Conservation (phyloP, 2,797 vertebrate species). For the Psittacula derbiana region DNA sequence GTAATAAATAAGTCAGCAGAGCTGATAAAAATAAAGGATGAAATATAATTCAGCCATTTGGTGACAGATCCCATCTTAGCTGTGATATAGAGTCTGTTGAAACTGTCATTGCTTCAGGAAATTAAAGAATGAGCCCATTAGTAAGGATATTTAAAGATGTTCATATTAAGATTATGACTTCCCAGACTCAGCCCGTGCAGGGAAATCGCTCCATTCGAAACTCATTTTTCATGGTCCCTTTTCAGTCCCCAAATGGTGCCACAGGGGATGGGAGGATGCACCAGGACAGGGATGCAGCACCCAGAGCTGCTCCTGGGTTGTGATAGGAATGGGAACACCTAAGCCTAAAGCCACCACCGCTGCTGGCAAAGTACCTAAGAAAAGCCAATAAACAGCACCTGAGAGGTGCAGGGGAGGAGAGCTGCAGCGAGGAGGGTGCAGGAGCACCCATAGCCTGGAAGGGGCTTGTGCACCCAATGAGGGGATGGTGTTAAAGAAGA, state of each 20-base stretch:
- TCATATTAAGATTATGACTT: slow-evolving; percentile 62
- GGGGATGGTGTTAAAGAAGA: neutral
- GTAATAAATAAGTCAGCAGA: slow-evolving; percentile 61
- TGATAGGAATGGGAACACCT: neutral
- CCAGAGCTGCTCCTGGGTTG: neutral
- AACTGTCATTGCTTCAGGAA: slow-evolving; percentile 66
- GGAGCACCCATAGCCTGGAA: neutral
- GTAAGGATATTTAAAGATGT: slow-evolving; percentile 45
- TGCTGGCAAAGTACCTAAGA: neutral
- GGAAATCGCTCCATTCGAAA: neutral
- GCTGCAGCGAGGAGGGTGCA: neutral
- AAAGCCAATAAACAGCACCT: neutral
- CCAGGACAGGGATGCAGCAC: neutral
- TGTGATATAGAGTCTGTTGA: slow-evolving; percentile 58
- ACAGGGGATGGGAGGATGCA: accelerated
- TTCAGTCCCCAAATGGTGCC: neutral
- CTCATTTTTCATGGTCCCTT: neutral
- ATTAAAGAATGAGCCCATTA: slow-evolving; percentile 75
- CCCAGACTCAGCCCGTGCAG: neutral
- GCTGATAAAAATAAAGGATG: slow-evolving; percentile 69
- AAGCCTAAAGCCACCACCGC: neutral
- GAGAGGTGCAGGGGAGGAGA: neutral
- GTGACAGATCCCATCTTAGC: slow-evolving; percentile 59
- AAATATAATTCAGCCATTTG: slow-evolving; percentile 65
- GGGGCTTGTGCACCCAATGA: accelerated